phyloP scores from a whole-genome alignment of 2,113 vertebrate species.

The Picathartes gymnocephalus region DNA sequence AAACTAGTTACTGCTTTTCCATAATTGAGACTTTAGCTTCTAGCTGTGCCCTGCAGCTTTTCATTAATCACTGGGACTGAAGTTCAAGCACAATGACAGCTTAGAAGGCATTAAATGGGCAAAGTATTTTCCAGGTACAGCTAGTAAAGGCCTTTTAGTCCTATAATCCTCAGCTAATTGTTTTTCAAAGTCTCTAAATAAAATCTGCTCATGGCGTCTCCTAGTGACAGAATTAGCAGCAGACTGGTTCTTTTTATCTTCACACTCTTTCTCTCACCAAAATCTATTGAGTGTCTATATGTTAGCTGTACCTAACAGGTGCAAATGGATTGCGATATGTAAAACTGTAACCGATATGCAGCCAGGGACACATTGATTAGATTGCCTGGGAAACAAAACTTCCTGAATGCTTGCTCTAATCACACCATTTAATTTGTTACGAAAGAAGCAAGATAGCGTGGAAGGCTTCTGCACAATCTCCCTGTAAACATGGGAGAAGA shows the following conservation, averaged over 20 bases:
- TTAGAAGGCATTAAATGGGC: slow-evolving; percentile 87
- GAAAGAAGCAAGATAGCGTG: slow-evolving; percentile 65
- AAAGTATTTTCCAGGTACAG: slow-evolving; percentile 90
- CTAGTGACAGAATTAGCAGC: slow-evolving; percentile 78
- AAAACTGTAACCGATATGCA: slow-evolving; percentile 75
- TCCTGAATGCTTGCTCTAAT: slow-evolving; percentile 72
- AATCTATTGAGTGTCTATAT: slow-evolving; percentile 63
- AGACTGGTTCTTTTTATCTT: slow-evolving; percentile 71
- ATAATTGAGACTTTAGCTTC: slow-evolving; percentile 99
- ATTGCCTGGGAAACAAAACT: slow-evolving; percentile 72
- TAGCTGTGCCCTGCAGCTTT: slow-evolving; percentile 97
- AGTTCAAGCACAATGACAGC: slow-evolving; percentile 89
- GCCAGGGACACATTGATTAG: slow-evolving; percentile 74
- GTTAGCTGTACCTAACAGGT: slow-evolving; percentile 75
- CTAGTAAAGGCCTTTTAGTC: slow-evolving; percentile 83
- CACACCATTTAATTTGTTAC: slow-evolving; percentile 75
- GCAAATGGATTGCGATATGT: slow-evolving; percentile 69
- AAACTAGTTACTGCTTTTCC: slow-evolving; percentile 96
- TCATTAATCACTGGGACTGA: slow-evolving; percentile 97
- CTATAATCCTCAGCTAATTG: slow-evolving; percentile 89
- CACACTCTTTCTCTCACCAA: slow-evolving; percentile 59
- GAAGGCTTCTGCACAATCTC: slow-evolving; percentile 12
- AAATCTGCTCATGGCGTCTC: slow-evolving; percentile 78
- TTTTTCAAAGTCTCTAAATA: slow-evolving; percentile 84
- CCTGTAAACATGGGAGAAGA: not conserved